Percentiles rank a stretch among this genome's conserved stretches.
These are phyloP conservation scores for Gymnogyps californianus DNA, from an alignment of 2,113 vertebrate species.

Conservation along the genomic window DNA sequence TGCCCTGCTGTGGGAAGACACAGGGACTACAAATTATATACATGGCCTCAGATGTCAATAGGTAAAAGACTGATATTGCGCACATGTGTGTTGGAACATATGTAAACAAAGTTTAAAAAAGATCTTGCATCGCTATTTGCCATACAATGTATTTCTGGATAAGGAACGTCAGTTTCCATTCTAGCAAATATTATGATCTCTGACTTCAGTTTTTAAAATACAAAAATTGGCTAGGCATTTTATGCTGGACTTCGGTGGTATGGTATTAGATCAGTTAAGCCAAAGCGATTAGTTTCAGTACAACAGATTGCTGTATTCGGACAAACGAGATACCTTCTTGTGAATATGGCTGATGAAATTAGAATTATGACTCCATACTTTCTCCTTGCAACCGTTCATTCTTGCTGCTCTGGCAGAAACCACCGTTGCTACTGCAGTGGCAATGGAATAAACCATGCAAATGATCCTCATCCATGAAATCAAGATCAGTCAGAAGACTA, in stretches of 20 bases:
- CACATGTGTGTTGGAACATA: accelerated
- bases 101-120: neutral
- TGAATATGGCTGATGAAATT: neutral
- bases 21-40: neutral
- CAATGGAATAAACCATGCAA: neutral
- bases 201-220: neutral
- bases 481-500: neutral
- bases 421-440: neutral
- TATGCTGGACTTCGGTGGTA: neutral
- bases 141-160: neutral
- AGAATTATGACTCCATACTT: neutral
- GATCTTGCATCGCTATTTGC: neutral
- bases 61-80: neutral
- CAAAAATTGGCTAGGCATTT: neutral
- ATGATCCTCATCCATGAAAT: neutral
- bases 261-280: neutral
- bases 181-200: neutral
- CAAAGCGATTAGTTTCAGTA: neutral
- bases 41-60: neutral
- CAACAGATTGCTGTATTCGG: neutral
- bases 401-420: neutral
- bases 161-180: neutral
- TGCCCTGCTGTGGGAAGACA: neutral
- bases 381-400: neutral
- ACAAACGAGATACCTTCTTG: neutral